Percentiles rank a stretch among this genome's conserved stretches.
These are phyloP conservation scores for Indri indri DNA, from an alignment of 2,113 vertebrate genomes.

Conservation along the genomic window DNA sequence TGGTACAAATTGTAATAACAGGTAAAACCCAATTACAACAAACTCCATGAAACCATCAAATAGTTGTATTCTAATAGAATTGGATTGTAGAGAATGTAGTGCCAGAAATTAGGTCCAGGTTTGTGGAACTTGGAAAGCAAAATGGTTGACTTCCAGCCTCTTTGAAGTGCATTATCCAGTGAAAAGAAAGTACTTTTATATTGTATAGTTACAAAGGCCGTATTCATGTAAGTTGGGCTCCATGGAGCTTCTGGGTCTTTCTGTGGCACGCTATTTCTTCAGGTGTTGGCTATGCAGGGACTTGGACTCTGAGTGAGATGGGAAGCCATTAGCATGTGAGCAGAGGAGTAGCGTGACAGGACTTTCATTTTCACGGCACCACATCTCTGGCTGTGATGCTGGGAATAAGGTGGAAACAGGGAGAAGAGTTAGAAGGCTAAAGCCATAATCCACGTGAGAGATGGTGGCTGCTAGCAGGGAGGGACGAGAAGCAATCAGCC, in stretches of 20 bases:
- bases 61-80: neutral
- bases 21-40: neutral
- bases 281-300: neutral
- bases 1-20: neutral
- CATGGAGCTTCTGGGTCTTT: neutral
- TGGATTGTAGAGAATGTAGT: neutral
- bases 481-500: neutral
- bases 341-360: neutral
- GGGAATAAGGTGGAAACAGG: neutral
- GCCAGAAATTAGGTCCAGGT: neutral
- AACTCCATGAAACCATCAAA: neutral
- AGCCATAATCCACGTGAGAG: neutral
- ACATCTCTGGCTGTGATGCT: neutral
- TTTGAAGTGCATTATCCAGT: neutral
- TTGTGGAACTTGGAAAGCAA: neutral
- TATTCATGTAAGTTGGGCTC: neutral
- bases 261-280: fast-evolving
- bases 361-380: neutral
- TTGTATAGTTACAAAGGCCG: neutral
- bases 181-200: neutral
- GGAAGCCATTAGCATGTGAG: neutral
- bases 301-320: neutral
- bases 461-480: neutral
- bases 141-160: neutral
- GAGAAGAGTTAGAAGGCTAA: neutral